Conservation (phyloP, 2,113 vertebrate genomes). For the Lutjanus erythropterus region DNA sequence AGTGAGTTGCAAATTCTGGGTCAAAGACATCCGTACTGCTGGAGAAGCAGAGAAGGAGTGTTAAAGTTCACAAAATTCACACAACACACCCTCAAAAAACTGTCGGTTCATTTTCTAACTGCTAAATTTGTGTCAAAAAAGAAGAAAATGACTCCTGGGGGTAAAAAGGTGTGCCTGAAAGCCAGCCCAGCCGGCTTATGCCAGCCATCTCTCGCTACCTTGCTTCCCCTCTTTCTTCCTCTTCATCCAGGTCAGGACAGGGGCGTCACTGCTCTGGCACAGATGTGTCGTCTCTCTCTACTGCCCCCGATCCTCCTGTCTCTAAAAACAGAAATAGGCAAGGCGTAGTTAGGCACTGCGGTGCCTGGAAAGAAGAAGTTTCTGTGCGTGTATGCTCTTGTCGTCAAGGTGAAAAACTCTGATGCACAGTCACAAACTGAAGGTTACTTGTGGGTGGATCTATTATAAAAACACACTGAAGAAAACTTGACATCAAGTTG, state of each 20-base stretch:
- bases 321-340: conserved; percentile 77
- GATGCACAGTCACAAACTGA: background rate
- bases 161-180: conserved; percentile 73
- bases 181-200: conserved; percentile 58
- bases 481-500: background rate
- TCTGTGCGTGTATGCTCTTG: background rate
- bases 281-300: conserved; percentile 83
- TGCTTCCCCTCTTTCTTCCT: conserved; percentile 52
- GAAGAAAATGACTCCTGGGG: conserved; percentile 72
- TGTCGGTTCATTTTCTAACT: conserved; percentile 69
- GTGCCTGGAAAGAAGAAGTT: conserved; percentile 16
- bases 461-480: background rate
- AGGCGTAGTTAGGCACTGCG: conserved; percentile 27
- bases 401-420: conserved; percentile 15
- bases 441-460: conserved; percentile 23
- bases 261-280: conserved; percentile 83
- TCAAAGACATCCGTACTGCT: conserved; percentile 82
- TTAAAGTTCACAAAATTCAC: conserved; percentile 78
- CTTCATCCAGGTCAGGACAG: conserved; percentile 73
- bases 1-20: conserved; percentile 82
- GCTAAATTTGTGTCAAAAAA: conserved; percentile 71
- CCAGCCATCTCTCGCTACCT: conserved; percentile 67
- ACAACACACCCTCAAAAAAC: conserved; percentile 76
- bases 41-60: conserved; percentile 81
- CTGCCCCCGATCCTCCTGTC: conserved; percentile 85